Conservation (phyloP, 2,797 vertebrate genomes). For the Gobio occitaniae region DNA sequence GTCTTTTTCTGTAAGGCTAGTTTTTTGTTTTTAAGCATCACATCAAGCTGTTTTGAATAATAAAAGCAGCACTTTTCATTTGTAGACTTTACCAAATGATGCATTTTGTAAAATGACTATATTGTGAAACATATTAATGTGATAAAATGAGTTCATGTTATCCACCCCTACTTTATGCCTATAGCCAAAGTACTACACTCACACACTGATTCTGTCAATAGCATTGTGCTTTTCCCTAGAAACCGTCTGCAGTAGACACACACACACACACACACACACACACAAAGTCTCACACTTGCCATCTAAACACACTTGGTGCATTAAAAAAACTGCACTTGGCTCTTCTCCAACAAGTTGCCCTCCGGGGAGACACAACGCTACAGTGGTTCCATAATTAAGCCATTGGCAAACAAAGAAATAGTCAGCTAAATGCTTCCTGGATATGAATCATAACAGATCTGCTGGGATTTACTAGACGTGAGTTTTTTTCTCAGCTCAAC, state of each 20-base stretch:
- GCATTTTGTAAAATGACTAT: neutral
- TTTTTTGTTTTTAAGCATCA: neutral
- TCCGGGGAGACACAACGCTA: constrained; percentile 68
- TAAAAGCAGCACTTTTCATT: neutral
- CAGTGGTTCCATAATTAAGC: constrained; percentile 74
- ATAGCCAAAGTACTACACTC: neutral
- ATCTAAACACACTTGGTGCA: constrained; percentile 44
- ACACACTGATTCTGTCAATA: constrained; percentile 13
- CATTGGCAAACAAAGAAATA: constrained; percentile 76
- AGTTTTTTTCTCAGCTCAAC: constrained; percentile 62
- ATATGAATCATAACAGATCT: constrained; percentile 71
- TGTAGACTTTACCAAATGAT: neutral
- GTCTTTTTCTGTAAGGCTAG: neutral
- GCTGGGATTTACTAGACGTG: constrained; percentile 55
- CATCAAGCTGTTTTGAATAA: neutral
- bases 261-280: constrained; percentile 59
- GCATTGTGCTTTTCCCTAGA: constrained; percentile 10
- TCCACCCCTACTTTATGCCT: neutral
- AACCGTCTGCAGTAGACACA: constrained; percentile 13
- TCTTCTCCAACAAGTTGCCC: constrained; percentile 73
- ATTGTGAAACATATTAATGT: constrained; percentile 6
- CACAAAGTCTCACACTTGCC: constrained; percentile 28
- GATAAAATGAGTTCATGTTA: neutral
- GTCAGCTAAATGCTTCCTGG: constrained; percentile 72
- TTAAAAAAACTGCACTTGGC: constrained; percentile 69